Percentiles rank a stretch among this genome's conserved stretches.
Conservation (phyloP, 1,140 invertebrate species). For the Heliconius congener region DNA sequence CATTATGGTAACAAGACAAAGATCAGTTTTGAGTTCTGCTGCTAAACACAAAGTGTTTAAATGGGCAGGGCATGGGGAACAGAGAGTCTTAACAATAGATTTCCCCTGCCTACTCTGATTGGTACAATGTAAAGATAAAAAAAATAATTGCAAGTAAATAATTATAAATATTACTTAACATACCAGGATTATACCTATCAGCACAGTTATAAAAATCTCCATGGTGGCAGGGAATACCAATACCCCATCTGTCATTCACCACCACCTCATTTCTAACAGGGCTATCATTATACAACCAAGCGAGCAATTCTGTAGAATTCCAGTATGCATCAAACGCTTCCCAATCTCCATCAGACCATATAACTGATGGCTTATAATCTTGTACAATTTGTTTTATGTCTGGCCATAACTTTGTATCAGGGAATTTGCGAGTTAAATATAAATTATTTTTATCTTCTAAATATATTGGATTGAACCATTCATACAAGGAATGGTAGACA, state of each 20-base stretch:
- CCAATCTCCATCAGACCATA: conserved; percentile 98
- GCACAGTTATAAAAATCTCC: conserved; percentile 93
- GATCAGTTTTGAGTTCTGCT: too few relatives aligned
- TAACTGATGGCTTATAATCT: conserved; percentile 91
- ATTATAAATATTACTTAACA: conserved; percentile 26
- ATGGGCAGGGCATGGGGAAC: too few relatives aligned
- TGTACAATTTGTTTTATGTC: conserved; percentile 89
- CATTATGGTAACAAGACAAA: too few relatives aligned
- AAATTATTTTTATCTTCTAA: conserved; percentile 86
- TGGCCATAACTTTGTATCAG: conserved; percentile 86
- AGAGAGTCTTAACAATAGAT: too few relatives aligned
- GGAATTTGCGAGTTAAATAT: conserved; percentile 86
- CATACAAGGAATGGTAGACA: conserved; percentile 94
- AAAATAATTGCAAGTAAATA: neutral
- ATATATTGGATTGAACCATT: conserved; percentile 96
- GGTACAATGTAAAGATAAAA: too few relatives aligned
- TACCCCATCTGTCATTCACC: conserved; percentile 94
- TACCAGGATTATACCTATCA: conserved; percentile 94
- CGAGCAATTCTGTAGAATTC: conserved; percentile 89
- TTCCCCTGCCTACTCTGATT: too few relatives aligned
- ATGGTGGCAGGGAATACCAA: conserved; percentile 89
- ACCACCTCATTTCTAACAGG: conserved; percentile 94
- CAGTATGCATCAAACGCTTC: conserved; percentile 91
- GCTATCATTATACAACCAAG: conserved; percentile 97
- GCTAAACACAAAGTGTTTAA: too few relatives aligned